Base-by-base conservation (phyloP, 1,140 invertebrate genomes). In the Procambarus clarkii region DNA sequence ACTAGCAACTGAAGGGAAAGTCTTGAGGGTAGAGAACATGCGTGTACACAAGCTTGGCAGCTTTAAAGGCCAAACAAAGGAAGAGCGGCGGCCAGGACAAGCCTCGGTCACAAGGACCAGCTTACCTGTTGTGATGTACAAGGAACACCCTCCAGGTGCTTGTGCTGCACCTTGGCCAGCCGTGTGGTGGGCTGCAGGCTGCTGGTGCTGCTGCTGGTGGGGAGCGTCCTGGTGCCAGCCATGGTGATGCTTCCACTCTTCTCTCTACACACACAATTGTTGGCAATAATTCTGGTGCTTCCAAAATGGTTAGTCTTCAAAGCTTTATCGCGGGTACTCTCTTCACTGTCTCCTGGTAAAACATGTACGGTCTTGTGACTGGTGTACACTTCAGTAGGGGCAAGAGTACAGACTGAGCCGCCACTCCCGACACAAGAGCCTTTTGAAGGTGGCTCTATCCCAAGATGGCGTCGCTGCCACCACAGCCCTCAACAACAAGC, bases 371-470 rank as follows among this genome's bases (percentile, higher is more conserved):
- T 48, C 34, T 64, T 91, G 89, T 21, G 54, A 54, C 24, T n/a
- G 45, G 9, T 85, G 82, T 91, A 91, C 88, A 91, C 54, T 69
- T 69, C 34, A 85, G 88, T 86, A 86, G 74, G 85, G 88, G 82
- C 82, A 46, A 86, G 58, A 34, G 34, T 79, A 71, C 69, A 84
- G 88, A 84, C 69, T 91, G 76, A 44, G 54, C 81, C 82, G n/a
- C 34, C 46, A 54, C 24, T 74, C 45, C 24, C 78, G 44, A 69
- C 79, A 76, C 45, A 54, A 54, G 50, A 54, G 50, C 50, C 46
- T 60, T 48, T 21, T 50, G 21, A 69, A 54, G 50, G 50, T 7
- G 50, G 45, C 45, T 44, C 71, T 60, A 58, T 79, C 82, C 76
- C 8, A 91, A 91, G 82, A 91, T 91, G 88, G 88, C 88, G 88